Evolutionary conservation across 2,113 vertebrate species (phyloP).

Genomic region (Vidua chalybeata): DNA sequence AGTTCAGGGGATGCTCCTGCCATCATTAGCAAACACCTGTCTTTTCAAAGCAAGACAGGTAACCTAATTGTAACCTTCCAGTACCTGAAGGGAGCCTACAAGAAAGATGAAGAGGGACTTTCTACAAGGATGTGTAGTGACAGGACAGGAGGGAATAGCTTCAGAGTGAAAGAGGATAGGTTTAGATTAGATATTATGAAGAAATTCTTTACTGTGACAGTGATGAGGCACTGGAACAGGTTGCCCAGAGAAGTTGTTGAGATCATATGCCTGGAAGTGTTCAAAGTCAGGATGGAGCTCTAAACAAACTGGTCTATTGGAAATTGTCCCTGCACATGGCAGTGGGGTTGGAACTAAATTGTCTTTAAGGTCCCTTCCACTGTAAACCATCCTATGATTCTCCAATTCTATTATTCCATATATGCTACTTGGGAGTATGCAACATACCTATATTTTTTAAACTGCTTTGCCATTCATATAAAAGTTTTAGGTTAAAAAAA

Average conservation of each 20-base stretch:
- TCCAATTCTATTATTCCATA: neutral
- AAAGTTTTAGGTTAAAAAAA: neutral
- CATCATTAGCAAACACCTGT: too few species aligned
- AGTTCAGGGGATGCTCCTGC: too few species aligned
- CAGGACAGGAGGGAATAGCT: neutral
- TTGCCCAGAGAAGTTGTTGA: neutral
- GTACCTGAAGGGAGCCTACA: neutral
- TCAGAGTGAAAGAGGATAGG: neutral
- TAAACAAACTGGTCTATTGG: neutral
- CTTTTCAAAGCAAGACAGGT: too few species aligned
- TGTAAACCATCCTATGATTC: neutral
- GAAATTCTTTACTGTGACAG: neutral
- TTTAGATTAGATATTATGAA: neutral
- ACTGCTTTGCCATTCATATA: neutral
- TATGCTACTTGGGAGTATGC: neutral
- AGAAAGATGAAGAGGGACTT: neutral
- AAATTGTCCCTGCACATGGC: neutral
- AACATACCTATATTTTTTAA: neutral
- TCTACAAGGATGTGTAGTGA: neutral
- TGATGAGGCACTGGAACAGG: neutral
- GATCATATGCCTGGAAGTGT: neutral
- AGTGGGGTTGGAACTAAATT: neutral
- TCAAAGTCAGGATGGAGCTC: fast-evolving
- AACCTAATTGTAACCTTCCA: neutral
- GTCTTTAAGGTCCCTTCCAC: neutral